These are phyloP conservation scores for Nesidiocoris tenuis DNA, from an alignment of 2,888 invertebrate species.

Conservation along the genomic window DNA sequence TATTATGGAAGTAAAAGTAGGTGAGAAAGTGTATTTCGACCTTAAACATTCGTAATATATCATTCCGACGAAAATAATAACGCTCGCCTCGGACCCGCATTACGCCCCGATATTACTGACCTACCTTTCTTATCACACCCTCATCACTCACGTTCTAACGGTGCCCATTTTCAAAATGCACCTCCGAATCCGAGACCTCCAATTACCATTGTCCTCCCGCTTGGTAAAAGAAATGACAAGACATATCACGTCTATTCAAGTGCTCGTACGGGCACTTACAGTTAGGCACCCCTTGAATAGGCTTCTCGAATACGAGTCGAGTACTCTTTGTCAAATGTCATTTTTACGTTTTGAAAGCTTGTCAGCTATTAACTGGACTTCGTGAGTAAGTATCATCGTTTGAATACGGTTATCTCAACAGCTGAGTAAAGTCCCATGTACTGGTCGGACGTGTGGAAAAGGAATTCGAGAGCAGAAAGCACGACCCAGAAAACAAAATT, in stretches of 20 bases:
- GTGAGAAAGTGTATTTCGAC: too few relatives aligned
- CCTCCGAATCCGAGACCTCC: too few relatives aligned
- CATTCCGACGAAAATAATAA: too few relatives aligned
- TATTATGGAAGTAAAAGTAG: too few relatives aligned
- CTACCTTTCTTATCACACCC: slow-evolving; percentile 1
- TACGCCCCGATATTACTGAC: too few relatives aligned
- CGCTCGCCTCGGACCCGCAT: too few relatives aligned
- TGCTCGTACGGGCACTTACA: not conserved
- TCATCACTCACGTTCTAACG: not conserved
- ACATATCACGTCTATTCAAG: not conserved
- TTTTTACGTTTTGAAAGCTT: not conserved
- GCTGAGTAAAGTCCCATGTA: not conserved
- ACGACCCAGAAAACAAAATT: not conserved
- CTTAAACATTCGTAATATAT: too few relatives aligned
- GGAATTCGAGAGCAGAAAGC: too few relatives aligned
- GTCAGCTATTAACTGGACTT: not conserved
- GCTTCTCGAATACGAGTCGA: too few relatives aligned
- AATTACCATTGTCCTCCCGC: not conserved
- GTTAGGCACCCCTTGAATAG: not conserved
- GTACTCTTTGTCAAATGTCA: not conserved
- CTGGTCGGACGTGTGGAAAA: not conserved
- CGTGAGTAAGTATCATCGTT: not conserved
- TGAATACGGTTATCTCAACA: not conserved
- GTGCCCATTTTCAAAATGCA: not conserved
- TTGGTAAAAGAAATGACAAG: not conserved